Base-by-base conservation (phyloP, 2,888 invertebrate genomes). In the Stenichneumon culpator region DNA sequence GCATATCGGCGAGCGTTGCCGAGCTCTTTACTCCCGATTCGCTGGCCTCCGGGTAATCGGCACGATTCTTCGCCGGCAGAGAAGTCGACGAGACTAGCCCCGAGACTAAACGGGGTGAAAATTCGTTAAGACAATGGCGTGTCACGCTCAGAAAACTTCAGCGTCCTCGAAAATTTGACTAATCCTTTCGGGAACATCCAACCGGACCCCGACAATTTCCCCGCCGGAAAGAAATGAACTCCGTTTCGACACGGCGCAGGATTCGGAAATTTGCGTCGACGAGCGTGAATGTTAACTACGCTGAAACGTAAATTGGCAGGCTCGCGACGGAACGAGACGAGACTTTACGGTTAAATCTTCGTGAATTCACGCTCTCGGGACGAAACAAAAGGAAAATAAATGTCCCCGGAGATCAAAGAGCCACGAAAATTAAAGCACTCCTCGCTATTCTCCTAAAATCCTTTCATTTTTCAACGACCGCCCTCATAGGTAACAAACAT, bases 81-180 rank as follows among this genome's bases (percentile, higher is more conserved):
- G 65, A 36, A 57, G 63, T 65, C 63, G 22, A 36, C 28, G 44
- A 68, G 22, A 36, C 39, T 11, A 74, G 3, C 36, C 14, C 25
- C 68, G 82, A 73, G 65, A 47, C 63, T 22, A 67, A 36, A 68
- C 5, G 14, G 44, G 14, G 25, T 70, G 22, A 22, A 65, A 77
- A 72, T 65, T 63, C 68, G 50, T 39, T 54, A 82, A 82, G 79
- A 79, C 84, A 82, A 79, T 67, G 28, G 39, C 65, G 63, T n/a
- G 79, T 82, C 67, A 79, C 82, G 79, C 82, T 84, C 47, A 50
- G 68, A 60, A 77, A 60, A 47, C n/a, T 70, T 16, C 74, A 14
- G 28, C 57, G 57, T 19, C 50, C 70, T 75, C 54, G 70, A 79
- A 70, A 82, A 79, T 82, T 75, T 79, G 57, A 65, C 47, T 67